Evolutionary conservation across 2,113 vertebrate species (phyloP), one percentile per base, ranked within the genome.

Genomic region (Oxyruncus cristatus): DNA sequence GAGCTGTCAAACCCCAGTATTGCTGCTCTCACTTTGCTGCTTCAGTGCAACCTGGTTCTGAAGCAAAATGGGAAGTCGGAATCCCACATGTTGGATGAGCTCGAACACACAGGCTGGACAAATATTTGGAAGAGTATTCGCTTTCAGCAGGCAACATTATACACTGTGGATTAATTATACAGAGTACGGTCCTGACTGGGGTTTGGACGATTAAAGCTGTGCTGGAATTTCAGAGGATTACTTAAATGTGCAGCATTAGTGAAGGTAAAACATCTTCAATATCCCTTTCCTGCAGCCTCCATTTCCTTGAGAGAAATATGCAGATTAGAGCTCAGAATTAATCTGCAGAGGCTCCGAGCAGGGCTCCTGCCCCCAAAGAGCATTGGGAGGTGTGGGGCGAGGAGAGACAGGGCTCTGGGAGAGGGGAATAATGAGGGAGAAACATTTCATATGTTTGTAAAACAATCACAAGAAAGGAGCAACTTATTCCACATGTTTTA

Each of bases 201-300:
- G 83, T 89, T 92, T 92, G 95, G 92, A 79, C 13, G 78, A 95
- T 96, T 95, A 95, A 82, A 94, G 94, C 95, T 90, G 68, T 87
- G 83, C 91, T 95, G 96, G 95, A 96, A 95, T 97, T 95, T 91
- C 91, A 83, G 91, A 88, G 89, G 94, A 95, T 97, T 94, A 95
- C 94, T 95, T 92, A 92, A 95, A 97, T 94, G 77, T 93, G 94
- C 93, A 80, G 92, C 93, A 83, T 97, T 96, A 95, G 94, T 39
- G 85, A 88, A 95, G 95, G 95, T 95, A 96, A 95, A 95, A 90
- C 89, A 91, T 91, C 93, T 80, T 85, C 92, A 79, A 85, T 94
- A 79, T 93, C 89, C 95, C 61, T 85, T 92, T 94, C 74, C 92
- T 81, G 92, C 84, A 95, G 91, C 77, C 91, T 91, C 92, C 92